Percentiles rank a stretch among this genome's conserved stretches.
Conservation (phyloP, 2,113 vertebrate species). For the Paradoxurus hermaphroditus region DNA sequence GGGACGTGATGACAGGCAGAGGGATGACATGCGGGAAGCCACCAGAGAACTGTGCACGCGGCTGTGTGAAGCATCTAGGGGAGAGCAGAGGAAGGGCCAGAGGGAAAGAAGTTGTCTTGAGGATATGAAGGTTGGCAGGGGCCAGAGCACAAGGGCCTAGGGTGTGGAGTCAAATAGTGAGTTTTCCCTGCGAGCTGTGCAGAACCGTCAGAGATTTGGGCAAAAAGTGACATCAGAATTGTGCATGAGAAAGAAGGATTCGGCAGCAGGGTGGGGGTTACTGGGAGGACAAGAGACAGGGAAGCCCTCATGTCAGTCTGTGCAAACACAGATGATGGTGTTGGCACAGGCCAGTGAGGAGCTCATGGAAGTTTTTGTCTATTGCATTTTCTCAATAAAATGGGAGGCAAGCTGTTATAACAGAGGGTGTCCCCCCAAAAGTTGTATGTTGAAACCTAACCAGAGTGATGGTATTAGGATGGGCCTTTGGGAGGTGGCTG, state of each 20-base stretch:
- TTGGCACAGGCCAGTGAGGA: neutral
- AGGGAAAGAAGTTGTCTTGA: neutral
- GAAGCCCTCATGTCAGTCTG: neutral
- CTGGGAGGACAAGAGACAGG: neutral
- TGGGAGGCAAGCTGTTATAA: neutral
- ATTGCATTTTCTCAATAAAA: neutral
- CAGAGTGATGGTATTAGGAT: neutral
- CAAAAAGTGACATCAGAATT: neutral
- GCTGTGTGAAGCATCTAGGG: no score
- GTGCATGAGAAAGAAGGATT: no score
- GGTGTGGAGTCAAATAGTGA: neutral
- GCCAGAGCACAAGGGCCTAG: neutral
- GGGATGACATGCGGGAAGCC: neutral
- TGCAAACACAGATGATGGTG: neutral
- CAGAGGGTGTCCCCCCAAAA: neutral
- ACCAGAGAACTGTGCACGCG: no score
- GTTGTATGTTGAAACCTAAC: neutral
- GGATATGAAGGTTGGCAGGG: neutral
- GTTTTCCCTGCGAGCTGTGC: neutral
- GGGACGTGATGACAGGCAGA: neutral
- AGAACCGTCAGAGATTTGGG: neutral
- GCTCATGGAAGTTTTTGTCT: neutral
- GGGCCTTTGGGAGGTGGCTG: neutral
- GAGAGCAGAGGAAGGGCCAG: no score
- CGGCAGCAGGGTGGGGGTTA: fast-evolving